phyloP scores from a whole-genome alignment of 2,113 vertebrate species.

The Danionella cerebrum region DNA sequence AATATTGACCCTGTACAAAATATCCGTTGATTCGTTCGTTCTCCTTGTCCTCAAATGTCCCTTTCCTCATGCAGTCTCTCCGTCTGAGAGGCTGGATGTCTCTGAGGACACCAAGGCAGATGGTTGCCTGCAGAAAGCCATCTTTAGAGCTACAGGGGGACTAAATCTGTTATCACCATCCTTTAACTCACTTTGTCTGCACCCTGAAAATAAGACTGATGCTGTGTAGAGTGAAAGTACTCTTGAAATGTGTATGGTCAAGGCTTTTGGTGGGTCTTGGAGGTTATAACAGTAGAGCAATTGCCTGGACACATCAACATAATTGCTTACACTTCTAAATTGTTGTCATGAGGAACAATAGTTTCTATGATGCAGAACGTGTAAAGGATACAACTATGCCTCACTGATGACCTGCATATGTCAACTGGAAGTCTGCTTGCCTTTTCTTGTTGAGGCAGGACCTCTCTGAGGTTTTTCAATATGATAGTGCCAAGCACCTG shows the following conservation, averaged over 20 bases:
- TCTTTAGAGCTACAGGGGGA: slow-evolving; percentile 4
- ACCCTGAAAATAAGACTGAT: neutral
- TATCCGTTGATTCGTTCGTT: neutral
- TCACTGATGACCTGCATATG: neutral
- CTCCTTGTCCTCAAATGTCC: neutral
- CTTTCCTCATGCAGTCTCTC: neutral
- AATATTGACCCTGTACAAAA: neutral
- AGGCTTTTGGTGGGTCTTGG: neutral
- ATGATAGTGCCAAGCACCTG: neutral
- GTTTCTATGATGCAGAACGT: neutral
- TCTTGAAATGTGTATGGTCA: neutral
- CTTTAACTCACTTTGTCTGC: neutral
- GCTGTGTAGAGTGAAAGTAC: neutral
- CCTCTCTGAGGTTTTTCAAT: neutral
- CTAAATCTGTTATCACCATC: neutral
- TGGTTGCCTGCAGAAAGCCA: neutral
- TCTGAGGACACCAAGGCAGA: neutral
- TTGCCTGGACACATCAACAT: neutral
- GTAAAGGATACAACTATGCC: neutral
- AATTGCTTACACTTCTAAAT: neutral
- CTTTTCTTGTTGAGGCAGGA: neutral
- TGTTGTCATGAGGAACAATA: neutral
- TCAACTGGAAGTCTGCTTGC: neutral
- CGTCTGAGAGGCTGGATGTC: neutral
- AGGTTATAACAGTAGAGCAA: neutral